These are phyloP conservation scores for Brachionus rubens DNA, from an alignment of 1,140 invertebrate genomes.

Conservation along the genomic window DNA sequence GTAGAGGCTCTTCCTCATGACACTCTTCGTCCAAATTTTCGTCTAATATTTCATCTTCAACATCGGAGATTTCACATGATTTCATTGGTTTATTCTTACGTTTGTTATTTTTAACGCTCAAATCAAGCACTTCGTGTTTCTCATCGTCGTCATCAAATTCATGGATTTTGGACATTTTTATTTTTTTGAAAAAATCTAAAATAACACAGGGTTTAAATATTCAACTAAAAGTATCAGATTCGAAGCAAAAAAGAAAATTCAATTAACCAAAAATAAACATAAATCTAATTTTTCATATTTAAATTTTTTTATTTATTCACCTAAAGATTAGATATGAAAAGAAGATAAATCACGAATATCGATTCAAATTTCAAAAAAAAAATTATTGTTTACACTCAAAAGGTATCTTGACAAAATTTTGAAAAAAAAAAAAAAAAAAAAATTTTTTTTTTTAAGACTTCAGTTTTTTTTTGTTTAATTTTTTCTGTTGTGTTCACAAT, in stretches of 20 bases:
- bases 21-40: too few species aligned
- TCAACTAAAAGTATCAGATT: background rate
- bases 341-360: background rate
- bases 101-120: conserved; percentile 36
- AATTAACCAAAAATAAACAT: conserved; percentile 26
- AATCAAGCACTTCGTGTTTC: conserved; percentile 1
- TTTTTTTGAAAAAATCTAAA: background rate
- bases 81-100: conserved; percentile 14
- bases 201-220: background rate
- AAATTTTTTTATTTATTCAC: background rate
- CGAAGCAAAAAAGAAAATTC: conserved; percentile 5
- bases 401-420: background rate
- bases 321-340: conserved; percentile 12
- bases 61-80: background rate
- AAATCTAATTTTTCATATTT: background rate
- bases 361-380: background rate
- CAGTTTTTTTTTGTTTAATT: conserved; percentile 25
- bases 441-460: background rate
- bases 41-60: background rate
- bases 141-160: conserved; percentile 27
- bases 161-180: conserved; percentile 22
- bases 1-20: background rate
- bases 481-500: background rate
- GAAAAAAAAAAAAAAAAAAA: background rate
- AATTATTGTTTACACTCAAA: background rate